Conservation (phyloP, 2,113 vertebrate genomes). For the Neolamprologus ventralis region DNA sequence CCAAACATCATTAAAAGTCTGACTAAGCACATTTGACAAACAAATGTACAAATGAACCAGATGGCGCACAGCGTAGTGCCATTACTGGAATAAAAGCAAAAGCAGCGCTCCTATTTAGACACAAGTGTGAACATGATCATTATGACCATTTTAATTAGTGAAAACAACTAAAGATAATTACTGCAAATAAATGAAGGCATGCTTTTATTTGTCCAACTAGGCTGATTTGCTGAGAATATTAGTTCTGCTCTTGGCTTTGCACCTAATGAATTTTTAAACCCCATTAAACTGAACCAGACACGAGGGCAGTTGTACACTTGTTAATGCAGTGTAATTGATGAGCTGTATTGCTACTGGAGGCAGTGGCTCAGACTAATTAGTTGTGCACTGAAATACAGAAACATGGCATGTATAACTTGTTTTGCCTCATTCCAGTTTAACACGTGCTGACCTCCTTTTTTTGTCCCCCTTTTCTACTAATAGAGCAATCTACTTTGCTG, state of each 20-base stretch:
- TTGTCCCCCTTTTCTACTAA: neutral
- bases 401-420: neutral
- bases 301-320: neutral
- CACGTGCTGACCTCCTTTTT: neutral
- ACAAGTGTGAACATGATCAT: neutral
- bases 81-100: neutral
- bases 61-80: neutral
- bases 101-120: neutral
- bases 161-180: neutral
- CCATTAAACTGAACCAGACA: neutral
- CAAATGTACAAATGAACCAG: neutral
- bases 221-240: neutral
- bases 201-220: neutral
- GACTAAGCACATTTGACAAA: neutral
- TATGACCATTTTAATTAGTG: neutral
- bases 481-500: constrained; percentile 98
- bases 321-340: neutral
- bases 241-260: neutral
- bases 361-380: neutral
- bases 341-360: neutral
- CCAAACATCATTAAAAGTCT: neutral
- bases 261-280: neutral
- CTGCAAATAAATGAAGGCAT: neutral
- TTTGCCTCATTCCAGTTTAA: neutral
- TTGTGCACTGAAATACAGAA: neutral